Evolutionary conservation across 2,113 vertebrate species (phyloP).

Genomic region (Leucosticte australis): DNA sequence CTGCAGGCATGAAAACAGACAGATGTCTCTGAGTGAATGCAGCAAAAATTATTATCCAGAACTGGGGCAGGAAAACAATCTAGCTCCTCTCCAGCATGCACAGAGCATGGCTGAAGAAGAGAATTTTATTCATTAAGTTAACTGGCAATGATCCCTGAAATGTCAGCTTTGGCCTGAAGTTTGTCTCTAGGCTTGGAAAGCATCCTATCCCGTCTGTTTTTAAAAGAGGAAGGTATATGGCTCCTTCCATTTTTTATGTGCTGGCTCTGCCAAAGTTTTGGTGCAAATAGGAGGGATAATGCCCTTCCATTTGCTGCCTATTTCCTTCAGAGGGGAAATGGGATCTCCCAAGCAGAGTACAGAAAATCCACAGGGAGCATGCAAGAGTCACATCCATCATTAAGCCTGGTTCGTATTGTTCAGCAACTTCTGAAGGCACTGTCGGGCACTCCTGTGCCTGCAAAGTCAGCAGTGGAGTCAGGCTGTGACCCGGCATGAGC

Average conservation of each 20-base stretch:
- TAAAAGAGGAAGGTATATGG: neutral
- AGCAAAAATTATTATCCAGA: constrained; percentile 40
- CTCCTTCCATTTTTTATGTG: neutral
- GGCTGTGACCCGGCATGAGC: constrained; percentile 1
- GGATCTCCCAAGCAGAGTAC: neutral
- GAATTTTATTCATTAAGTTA: constrained; percentile 56
- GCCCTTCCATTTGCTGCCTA: neutral
- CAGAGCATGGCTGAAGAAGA: neutral
- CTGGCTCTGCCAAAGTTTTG: neutral
- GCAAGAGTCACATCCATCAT: neutral
- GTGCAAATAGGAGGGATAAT: neutral
- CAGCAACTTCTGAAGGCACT: neutral
- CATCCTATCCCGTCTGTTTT: neutral
- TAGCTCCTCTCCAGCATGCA: neutral
- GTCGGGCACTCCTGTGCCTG: neutral
- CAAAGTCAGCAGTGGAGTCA: neutral
- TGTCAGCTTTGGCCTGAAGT: constrained; percentile 26
- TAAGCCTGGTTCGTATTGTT: neutral
- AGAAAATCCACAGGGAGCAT: neutral
- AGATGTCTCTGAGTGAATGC: constrained; percentile 60
- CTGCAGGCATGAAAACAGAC: constrained; percentile 40
- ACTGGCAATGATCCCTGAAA: constrained; percentile 28
- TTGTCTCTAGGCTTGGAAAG: constrained; percentile 21
- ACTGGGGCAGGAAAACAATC: constrained; percentile 29
- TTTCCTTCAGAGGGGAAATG: neutral